Percentiles rank a stretch among this genome's conserved stretches.
Conservation (phyloP, 2,888 invertebrate species). For the Ophonus ardosiacus region DNA sequence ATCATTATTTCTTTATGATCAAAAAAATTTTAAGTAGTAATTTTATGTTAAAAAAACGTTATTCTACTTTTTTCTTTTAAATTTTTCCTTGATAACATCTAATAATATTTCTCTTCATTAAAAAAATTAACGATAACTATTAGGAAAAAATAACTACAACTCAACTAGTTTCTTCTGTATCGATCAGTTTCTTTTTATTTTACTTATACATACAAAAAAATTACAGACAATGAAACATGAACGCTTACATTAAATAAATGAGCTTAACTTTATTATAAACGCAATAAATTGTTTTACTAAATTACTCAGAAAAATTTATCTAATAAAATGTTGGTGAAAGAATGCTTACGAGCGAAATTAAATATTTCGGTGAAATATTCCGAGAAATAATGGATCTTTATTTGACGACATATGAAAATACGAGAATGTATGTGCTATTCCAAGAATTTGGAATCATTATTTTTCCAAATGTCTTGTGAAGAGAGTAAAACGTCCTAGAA, state of each 20-base stretch:
- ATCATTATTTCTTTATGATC: background rate
- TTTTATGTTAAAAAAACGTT: background rate
- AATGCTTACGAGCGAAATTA: background rate
- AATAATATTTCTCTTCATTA: background rate
- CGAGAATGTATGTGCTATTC: background rate
- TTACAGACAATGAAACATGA: background rate
- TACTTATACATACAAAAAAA: background rate
- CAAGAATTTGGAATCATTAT: slow-evolving; percentile 24
- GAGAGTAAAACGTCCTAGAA: slow-evolving; percentile 8
- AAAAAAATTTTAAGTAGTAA: background rate
- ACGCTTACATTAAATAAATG: slow-evolving; percentile 10
- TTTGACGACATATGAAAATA: slow-evolving; percentile 18
- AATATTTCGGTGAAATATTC: slow-evolving; percentile 14
- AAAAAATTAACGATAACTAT: background rate
- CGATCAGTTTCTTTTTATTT: slow-evolving; percentile 8
- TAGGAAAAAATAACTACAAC: background rate
- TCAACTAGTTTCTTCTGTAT: slow-evolving; percentile 20
- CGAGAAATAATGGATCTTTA: background rate
- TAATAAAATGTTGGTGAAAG: background rate
- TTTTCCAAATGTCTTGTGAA: slow-evolving; percentile 13
- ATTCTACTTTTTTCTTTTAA: background rate
- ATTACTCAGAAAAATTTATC: slow-evolving; percentile 11
- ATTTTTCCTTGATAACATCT: background rate
- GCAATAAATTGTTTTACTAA: slow-evolving; percentile 4
- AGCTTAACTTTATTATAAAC: slow-evolving; percentile 14